Base-by-base conservation (phyloP, 2,797 vertebrate genomes). In the Karalla daura region DNA sequence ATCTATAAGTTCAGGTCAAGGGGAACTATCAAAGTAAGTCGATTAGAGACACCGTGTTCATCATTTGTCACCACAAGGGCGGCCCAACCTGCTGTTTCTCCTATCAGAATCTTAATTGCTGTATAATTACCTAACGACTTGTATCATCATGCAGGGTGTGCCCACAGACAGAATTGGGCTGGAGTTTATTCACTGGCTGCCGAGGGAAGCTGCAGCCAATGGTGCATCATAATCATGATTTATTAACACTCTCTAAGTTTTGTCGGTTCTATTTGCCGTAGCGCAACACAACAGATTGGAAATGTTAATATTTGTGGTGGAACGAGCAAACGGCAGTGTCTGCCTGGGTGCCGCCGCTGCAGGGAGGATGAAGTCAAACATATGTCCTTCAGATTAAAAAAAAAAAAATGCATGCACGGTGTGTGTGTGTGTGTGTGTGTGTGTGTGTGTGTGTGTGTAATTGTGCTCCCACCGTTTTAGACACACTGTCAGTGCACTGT, bases 171-270 rank as follows among this genome's bases (percentile, higher is more conserved):
- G 76, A 73, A 59, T 17, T 17, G 62, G 82, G 73, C 83, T 76
- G 63, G 65, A 81, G 67, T 87, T 83, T 88, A 83, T 82, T 83
- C 70, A 43, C 60, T 58, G 66, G 82, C 79, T 86, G 84, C 66
- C 17, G 71, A 76, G 83, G 79, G 78, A 86, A 72, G 66, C 79
- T 63, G 85, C 80, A 76, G 80, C 86, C 80, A 86, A 81, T 81
- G 84, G 79, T 81, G 86, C 83, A 86, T 87, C 74, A 83, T 93
- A 92, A 94, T 93, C 89, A 83, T 92, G 92, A 94, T 94, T 93
- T 93, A 94, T 94, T 91, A 92, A 91, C 85, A 59, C 78, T 79
- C 80, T 74, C 84, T 62, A 74, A 79, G 78, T 90, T 73, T 83
- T 84, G 89, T 87, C 80, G 84, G 66, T 86, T 88, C 80, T 86